phyloP scores from a whole-genome alignment of 2,888 invertebrate species.

The Parnassius mnemosyne region DNA sequence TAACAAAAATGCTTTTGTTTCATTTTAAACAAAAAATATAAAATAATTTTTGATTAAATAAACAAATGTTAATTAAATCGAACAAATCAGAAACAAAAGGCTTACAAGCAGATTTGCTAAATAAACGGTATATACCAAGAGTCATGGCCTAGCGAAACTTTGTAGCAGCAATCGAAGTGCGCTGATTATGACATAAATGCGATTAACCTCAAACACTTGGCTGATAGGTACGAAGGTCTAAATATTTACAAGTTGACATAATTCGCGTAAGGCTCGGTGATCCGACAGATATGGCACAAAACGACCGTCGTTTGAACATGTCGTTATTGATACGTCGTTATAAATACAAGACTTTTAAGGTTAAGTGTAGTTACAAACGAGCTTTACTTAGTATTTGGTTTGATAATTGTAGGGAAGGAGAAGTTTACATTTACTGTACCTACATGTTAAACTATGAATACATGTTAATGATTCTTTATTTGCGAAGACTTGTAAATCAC shows the following conservation, averaged over 20 bases:
- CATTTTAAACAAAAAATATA: no score
- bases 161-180: slow-evolving; percentile 26
- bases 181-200: slow-evolving; percentile 28
- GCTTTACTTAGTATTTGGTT: slow-evolving; percentile 1
- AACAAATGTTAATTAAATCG: slow-evolving; percentile 3
- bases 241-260: slow-evolving; percentile 36
- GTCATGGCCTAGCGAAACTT: slow-evolving; percentile 27
- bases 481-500: no score
- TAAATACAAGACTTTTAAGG: slow-evolving; percentile 12
- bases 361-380: neutral
- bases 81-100: slow-evolving; percentile 9
- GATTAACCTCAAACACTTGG: slow-evolving; percentile 25
- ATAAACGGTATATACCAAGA: slow-evolving; percentile 22
- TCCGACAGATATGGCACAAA: slow-evolving; percentile 32
- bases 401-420: neutral
- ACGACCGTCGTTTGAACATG: slow-evolving; percentile 26
- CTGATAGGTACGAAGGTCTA: slow-evolving; percentile 32
- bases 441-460: no score
- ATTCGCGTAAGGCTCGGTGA: slow-evolving; percentile 35
- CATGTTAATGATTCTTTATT: no score
- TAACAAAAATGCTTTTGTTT: no score
- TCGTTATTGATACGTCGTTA: slow-evolving; percentile 27
- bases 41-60: no score
- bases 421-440: no score
- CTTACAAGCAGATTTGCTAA: neutral